Evolutionary conservation across 2,888 invertebrate genomes (phyloP).

Genomic region (Eupithecia inturbata): DNA sequence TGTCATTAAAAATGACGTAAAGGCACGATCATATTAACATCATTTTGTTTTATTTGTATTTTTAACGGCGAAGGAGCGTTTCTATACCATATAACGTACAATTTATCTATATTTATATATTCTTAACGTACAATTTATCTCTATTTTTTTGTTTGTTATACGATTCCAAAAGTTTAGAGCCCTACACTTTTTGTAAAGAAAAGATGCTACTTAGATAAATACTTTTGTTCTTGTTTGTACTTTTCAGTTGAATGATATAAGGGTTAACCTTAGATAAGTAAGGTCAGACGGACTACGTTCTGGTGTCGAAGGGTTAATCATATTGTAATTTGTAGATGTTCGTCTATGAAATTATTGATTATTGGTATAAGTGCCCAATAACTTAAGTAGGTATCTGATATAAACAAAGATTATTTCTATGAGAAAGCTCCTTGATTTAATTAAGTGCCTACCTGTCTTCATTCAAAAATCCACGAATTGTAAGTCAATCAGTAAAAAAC

Average conservation of each 20-base stretch:
- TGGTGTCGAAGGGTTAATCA: neutral
- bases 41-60: neutral
- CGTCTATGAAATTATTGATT: neutral
- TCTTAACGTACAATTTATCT: no score
- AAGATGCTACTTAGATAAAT: neutral
- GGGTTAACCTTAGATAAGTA: neutral
- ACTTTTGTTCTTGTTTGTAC: conserved; percentile 8
- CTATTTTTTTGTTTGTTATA: neutral
- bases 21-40: conserved; percentile 64
- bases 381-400: neutral
- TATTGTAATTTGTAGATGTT: neutral
- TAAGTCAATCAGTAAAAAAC: neutral
- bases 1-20: conserved; percentile 60
- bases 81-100: no score
- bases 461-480: neutral
- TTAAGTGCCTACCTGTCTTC: neutral
- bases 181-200: neutral
- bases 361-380: no score
- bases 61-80: no score
- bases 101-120: no score
- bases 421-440: neutral
- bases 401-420: neutral
- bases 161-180: neutral
- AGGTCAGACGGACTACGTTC: neutral
- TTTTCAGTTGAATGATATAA: neutral